phyloP scores from a whole-genome alignment of 2,113 vertebrate species.

The Ochotona princeps region DNA sequence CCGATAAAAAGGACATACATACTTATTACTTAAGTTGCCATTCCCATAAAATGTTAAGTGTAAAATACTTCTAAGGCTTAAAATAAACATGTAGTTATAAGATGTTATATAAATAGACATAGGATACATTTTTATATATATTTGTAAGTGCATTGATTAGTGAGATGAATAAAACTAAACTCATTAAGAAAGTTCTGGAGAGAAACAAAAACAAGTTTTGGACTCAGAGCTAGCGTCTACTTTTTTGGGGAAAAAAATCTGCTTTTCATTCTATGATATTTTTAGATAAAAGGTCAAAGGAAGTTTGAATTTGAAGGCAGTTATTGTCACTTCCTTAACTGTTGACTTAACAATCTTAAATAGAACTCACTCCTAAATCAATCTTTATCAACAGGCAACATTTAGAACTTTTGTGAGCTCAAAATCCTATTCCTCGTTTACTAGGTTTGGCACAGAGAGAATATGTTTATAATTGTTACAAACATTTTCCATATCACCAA shows the following conservation, averaged over 20 bases:
- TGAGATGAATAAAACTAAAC: slow-evolving; percentile 13
- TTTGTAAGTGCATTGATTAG: slow-evolving; percentile 14
- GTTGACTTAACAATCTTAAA: slow-evolving; percentile 19
- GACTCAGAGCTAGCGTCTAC: slow-evolving; percentile 13
- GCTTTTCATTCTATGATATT: neutral
- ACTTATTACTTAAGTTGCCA: neutral
- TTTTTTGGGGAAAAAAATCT: neutral
- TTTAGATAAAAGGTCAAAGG: neutral
- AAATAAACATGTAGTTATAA: neutral
- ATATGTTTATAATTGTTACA: neutral
- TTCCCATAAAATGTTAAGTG: neutral
- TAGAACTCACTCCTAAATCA: neutral
- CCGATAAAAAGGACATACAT: neutral
- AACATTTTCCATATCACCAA: neutral
- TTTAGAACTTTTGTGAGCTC: neutral
- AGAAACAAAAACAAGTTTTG: slow-evolving; percentile 32
- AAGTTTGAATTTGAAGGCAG: neutral
- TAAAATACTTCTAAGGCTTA: slow-evolving; percentile 18
- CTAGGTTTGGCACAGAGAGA: neutral
- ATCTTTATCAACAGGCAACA: neutral
- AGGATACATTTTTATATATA: neutral
- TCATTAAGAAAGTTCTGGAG: neutral
- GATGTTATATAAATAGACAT: neutral
- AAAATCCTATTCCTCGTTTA: neutral
- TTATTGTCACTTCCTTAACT: neutral